These are phyloP conservation scores for Patella pellucida DNA, from an alignment of 2,888 invertebrate genomes.

Conservation along the genomic window DNA sequence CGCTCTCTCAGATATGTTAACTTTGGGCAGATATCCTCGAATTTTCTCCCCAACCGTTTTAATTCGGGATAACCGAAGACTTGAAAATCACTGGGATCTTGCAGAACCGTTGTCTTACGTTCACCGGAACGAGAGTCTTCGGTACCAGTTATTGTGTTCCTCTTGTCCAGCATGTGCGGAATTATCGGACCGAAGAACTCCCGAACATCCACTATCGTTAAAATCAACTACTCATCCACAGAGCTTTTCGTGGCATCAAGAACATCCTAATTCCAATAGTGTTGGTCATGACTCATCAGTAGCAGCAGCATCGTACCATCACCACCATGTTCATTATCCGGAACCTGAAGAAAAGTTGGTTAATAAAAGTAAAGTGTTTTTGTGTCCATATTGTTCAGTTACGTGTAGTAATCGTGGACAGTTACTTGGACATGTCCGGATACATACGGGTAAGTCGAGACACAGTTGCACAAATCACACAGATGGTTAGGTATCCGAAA, in stretches of 20 bases:
- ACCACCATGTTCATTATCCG: too few species aligned
- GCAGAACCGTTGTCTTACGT: not conserved
- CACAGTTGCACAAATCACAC: too few species aligned
- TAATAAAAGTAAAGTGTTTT: conserved; percentile 14
- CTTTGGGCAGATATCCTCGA: conserved; percentile 13
- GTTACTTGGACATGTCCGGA: conserved; percentile 31
- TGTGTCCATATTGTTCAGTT: conserved; percentile 29
- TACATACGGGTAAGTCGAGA: conserved; percentile 30
- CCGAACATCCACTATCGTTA: not conserved
- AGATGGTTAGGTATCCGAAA: too few species aligned
- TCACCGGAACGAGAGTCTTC: not conserved
- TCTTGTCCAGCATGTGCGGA: conserved; percentile 4
- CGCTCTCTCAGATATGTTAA: conserved; percentile 3
- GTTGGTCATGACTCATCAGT: not conserved
- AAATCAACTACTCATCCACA: not conserved
- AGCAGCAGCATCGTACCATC: not conserved
- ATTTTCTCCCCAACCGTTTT: conserved; percentile 22
- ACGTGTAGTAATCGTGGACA: conserved; percentile 34
- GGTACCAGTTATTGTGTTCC: not conserved
- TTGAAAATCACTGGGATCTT: not conserved
- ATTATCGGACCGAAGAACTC: not conserved
- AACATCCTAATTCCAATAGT: not conserved
- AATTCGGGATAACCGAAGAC: conserved; percentile 12
- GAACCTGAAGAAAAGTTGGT: not conserved
- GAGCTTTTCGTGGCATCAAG: not conserved